Evolutionary conservation across 2,113 vertebrate species (phyloP), one percentile per base, ranked within the genome.

Genomic region (Ameiurus melas): DNA sequence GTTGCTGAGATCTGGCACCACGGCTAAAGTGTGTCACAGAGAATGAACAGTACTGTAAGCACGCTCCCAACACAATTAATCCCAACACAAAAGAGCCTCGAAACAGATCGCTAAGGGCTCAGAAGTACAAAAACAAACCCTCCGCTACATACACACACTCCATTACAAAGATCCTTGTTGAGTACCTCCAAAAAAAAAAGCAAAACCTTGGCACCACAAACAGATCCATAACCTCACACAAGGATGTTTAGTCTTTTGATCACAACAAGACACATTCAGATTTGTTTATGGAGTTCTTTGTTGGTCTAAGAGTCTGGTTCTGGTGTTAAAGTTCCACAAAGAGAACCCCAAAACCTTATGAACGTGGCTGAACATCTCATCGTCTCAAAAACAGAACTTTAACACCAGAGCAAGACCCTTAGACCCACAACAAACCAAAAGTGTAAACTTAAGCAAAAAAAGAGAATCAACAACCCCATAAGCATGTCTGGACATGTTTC

Each of bases 1-100:
- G 88, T 58, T 86, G 3, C 85, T 25, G 86, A 43, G 79, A 62
- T 70, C 62, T n/a, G 86, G 78, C 79, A 83, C 33, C 51, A 4
- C 53, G 0, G 55, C 80, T 70, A 83, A 87, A 87, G 86, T 83
- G 80, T 83, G 80, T 83, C 80, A 87, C 19, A 6, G 66, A 33
- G 47, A 30, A 53, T n/a, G 14, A 70, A 58, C 60, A 39, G 39
- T 66, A 82, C 77, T 20, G 55, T 33, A 57, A 58, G 22, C 47
- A 43, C n/a, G 5, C 47, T 68, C 60, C 19, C 14, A 6, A 33
- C 22, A 68, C 85, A 75, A 73, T 39, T 27, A 33, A 85, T 55
- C 68, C 30, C 30, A 12, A 57, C 47, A 55, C 19, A 33, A 83
- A 83, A 66, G 33, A 60, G 57, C 82, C 14, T 27, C 36, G 16